Base-by-base conservation (phyloP, 2,113 vertebrate species). In the Halcyon senegalensis region DNA sequence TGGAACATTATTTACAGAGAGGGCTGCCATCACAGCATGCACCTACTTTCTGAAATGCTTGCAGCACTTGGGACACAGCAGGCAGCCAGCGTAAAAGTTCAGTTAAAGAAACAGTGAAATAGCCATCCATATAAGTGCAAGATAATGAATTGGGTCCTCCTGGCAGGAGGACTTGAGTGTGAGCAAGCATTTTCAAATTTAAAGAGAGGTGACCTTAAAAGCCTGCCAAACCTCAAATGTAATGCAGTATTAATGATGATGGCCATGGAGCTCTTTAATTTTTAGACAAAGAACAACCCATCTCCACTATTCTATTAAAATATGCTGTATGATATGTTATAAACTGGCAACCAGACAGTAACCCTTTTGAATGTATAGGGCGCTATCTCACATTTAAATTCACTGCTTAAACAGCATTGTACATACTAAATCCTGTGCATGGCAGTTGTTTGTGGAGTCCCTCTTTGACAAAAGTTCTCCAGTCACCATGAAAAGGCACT, bases 141-240 rank as follows among this genome's bases (percentile, higher is more conserved):
- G 81, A 91, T 97, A 97, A 98, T 96, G 94, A 96, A 96, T 94
- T 95, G 86, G 84, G 59, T 95, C 94, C 88, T 88, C 83, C 87
- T 84, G 76, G 85, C 85, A 96, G 87, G 68, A 95, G 84, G 87
- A 94, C 72, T 78, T 94, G 82, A 96, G 89, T 89, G 73, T 96
- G 95, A 95, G 69, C 56, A 89, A 69, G 83, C 93, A 92, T 94
- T 96, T 96, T 96, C 76, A 76, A 35, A 87, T 85, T 86, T 85
- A 82, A 87, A 50, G 72, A 73, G 74, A 80, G 41, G 77, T 90
- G 59, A 91, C 90, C 90, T 94, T 93, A 96, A 76, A 90, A 97
- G 76, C 44, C 64, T 90, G 79, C 41, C 66, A 78, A 53, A 69
- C 20, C 84, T 82, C 94, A 89, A 87, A 95, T 44, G 77, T 82